Evolutionary conservation across 2,797 vertebrate species (phyloP).

Genomic region (Melanotaenia maccullochi): DNA sequence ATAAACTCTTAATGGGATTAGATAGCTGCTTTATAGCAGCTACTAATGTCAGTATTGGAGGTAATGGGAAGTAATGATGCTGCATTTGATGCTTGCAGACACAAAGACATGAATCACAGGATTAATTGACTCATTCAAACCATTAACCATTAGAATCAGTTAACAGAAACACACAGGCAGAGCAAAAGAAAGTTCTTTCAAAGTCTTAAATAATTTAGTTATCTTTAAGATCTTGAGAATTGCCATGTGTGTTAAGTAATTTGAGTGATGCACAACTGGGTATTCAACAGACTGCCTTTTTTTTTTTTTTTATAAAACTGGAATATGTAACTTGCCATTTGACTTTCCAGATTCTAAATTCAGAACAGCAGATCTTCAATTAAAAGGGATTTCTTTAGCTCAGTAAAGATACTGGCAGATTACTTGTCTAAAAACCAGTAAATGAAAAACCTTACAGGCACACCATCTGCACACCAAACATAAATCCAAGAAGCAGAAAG

Average conservation of each 20-base stretch:
- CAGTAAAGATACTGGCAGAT: slow-evolving; percentile 45
- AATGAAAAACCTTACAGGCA: slow-evolving; percentile 56
- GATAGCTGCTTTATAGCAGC: slow-evolving; percentile 51
- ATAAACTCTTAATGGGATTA: slow-evolving; percentile 65
- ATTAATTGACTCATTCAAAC: slow-evolving; percentile 70
- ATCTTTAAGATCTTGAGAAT: slow-evolving; percentile 33
- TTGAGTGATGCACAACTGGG: slow-evolving; percentile 6
- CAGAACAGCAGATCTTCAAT: slow-evolving; percentile 55
- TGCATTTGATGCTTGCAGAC: slow-evolving; percentile 69
- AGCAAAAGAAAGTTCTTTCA: slow-evolving; percentile 38
- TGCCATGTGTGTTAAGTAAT: slow-evolving; percentile 1
- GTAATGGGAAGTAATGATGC: slow-evolving; percentile 70
- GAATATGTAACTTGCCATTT: slow-evolving; percentile 35
- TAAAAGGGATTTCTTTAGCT: slow-evolving; percentile 58
- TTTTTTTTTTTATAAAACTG: slow-evolving; percentile 1
- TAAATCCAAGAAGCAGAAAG: slow-evolving; percentile 54
- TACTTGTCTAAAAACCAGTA: slow-evolving; percentile 40
- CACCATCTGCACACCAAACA: slow-evolving; percentile 54
- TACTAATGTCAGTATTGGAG: slow-evolving; percentile 58
- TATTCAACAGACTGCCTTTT: slow-evolving; percentile 18
- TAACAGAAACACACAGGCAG: slow-evolving; percentile 45
- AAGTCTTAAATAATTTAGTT: slow-evolving; percentile 25
- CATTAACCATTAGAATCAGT: slow-evolving; percentile 65
- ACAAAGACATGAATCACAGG: slow-evolving; percentile 68
- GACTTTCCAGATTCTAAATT: slow-evolving; percentile 46